Base-by-base conservation (phyloP, 2,797 vertebrate species). In the Acanthornis magna region DNA sequence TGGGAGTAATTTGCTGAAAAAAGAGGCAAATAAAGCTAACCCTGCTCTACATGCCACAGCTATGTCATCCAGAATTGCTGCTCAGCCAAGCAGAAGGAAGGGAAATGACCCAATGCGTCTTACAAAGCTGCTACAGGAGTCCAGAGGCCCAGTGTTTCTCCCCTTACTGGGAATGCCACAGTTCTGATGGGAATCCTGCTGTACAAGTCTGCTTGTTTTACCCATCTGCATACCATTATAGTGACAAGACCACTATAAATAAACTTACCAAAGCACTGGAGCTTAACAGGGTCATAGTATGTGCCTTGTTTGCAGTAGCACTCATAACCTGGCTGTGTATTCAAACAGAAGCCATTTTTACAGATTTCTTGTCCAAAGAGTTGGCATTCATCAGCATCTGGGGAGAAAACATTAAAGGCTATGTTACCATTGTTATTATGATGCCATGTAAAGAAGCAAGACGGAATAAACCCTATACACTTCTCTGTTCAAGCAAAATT, bases 231-330 rank as follows among this genome's bases (percentile, higher is more conserved):
- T 89, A 78, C 91, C 62, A 75, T 92, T 91, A 90, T 19, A 93
- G 85, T 90, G 86, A 57, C 93, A 88, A 51, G 76, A 51, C 40
- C 67, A 48, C 63, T 76, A 88, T 30, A 82, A 88, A 88, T 71
- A 94, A 80, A 96, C 98, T 98, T 97, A 99, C 99, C 99, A 97
- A 98, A 98, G 97, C 99, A 99, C 96, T 99, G 98, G 85, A 99
- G 96, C 82, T 97, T 99, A 94, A 98, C 91, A 7, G 98, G 97
- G 88, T 99, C 99, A 53, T 99, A 99, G 97, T 99, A 99, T 58
- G 98, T 98, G 80, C 99, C 99, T 23, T 98, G 98, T 95, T 99
- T 99, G 96, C 99, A 99, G 98, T 99, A 99, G 92, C 99, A 99
- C 96, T 99, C 99, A 6, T 98, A 99, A 87, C 98, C 98, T 79